Base-by-base conservation (phyloP, 2,113 vertebrate genomes). In the Calypte anna region DNA sequence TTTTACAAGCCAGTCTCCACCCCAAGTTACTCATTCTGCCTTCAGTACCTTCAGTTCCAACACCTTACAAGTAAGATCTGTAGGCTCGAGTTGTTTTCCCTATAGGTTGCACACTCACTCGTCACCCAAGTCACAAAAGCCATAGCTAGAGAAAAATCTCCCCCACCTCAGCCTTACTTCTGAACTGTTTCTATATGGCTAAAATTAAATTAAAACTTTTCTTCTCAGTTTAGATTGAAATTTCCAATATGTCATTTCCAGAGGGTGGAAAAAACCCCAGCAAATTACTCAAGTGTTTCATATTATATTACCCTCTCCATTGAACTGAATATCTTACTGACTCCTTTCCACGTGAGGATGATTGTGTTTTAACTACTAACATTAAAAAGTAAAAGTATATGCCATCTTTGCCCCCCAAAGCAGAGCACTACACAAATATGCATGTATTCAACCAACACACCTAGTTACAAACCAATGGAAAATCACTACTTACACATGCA, bases 211-310 rank as follows among this genome's bases (percentile, higher is more conserved):
- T 86, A 18, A 83, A 90, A 84, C 93, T 73, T 61, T 95, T 92
- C 58, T 91, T 95, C 66, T 84, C 81, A 43, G 63, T 54, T 89
- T 73, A 87, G 68, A 86, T 54, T 59, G 74, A 36, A 89, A 91
- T 94, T 95, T 81, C 54, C 93, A 90, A 81, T 83, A 96, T 82
- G 93, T 91, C 77, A 54, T 76, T 72, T 91, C 80, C 86, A 84
- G 68, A 84, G 68, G 18, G 33, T 54, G 17, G 27, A 21, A 43
- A 77, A 86, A 0, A 0, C 11, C 40, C 40, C 77, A 91, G 59
- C 61, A 96, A 92, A 94, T 89, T 82, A 86, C 77, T 10, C 9
- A 74, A 78, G 69, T 58, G 40, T 62, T 92, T 80, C 68, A 40
- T 61, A 90, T 81, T 48, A 83, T 22, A 10, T 84, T 94, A 93